Conservation (phyloP, 2,888 invertebrate species). For the Limenitis camilla region DNA sequence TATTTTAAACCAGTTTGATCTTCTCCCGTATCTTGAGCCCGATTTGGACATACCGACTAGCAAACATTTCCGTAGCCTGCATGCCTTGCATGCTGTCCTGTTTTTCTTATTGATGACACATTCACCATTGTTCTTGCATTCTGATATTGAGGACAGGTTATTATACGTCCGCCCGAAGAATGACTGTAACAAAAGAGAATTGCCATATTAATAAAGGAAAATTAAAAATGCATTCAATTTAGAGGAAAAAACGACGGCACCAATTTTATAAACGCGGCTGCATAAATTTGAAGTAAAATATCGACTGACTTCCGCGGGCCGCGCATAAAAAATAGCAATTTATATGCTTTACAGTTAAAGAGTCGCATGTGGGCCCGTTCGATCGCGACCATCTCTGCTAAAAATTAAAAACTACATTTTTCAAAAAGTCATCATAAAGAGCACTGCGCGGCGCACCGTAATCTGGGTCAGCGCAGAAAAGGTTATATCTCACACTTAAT, state of each 20-base stretch:
- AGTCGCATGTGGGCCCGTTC: conserved; percentile 54
- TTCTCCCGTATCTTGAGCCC: conserved; percentile 89
- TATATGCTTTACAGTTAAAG: conserved; percentile 68
- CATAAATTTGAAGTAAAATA: conserved; percentile 68
- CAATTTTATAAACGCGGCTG: conserved; percentile 48
- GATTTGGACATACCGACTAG: conserved; percentile 94
- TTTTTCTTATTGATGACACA: conserved; percentile 95
- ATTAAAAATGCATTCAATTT: conserved; percentile 43
- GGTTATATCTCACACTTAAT: conserved; percentile 70
- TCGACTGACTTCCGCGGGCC: conserved; percentile 58
- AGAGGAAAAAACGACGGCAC: conserved; percentile 42
- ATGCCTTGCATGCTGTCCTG: conserved; percentile 93
- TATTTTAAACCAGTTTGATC: conserved; percentile 96
- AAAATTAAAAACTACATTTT: conserved; percentile 71
- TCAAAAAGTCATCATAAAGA: conserved; percentile 74
- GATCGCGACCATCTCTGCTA: conserved; percentile 48
- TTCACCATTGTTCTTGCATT: conserved; percentile 93
- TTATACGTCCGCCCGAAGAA: conserved; percentile 95
- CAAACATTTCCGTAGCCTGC: conserved; percentile 88
- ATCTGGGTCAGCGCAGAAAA: conserved; percentile 67
- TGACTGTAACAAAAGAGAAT: conserved; percentile 81
- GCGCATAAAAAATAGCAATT: conserved; percentile 66
- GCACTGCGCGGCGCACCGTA: conserved; percentile 52
- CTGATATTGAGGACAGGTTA: conserved; percentile 89
- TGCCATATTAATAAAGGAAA: conserved; percentile 40